These are phyloP conservation scores for Microctenopoma steveboyesi DNA, from an alignment of 2,797 vertebrate species.

Conservation along the genomic window DNA sequence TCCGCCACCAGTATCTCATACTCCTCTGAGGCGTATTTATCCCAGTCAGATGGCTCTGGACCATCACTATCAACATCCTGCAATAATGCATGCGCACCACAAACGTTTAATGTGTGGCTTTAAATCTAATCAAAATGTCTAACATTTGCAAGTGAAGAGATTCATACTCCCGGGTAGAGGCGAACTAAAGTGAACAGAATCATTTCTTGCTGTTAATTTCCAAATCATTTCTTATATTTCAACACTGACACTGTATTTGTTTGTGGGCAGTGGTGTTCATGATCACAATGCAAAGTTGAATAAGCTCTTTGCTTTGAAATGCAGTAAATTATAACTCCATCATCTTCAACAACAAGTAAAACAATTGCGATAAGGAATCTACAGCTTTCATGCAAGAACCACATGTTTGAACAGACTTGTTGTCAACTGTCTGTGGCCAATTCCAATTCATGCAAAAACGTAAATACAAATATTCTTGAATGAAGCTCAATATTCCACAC, in stretches of 20 bases:
- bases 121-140: neutral
- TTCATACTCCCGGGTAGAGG: neutral
- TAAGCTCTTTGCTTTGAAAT: neutral
- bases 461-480: too few relatives aligned
- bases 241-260: neutral
- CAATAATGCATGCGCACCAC: conserved; percentile 36
- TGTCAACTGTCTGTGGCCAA: too few relatives aligned
- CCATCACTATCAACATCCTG: conserved; percentile 94
- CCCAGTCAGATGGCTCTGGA: conserved; percentile 98
- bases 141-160: neutral
- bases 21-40: conserved; percentile 96
- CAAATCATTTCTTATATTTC: neutral
- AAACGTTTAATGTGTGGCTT: conserved; percentile 6
- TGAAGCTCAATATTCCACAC: neutral
- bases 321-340: neutral
- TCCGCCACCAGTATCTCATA: conserved; percentile 98
- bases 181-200: neutral
- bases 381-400: neutral
- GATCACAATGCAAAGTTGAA: neutral
- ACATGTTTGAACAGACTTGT: too few relatives aligned
- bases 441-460: too few relatives aligned
- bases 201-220: neutral
- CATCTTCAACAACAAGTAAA: neutral
- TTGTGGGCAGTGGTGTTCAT: neutral
- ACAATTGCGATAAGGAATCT: neutral